Evolutionary conservation across 2,113 vertebrate species (phyloP).

Genomic region (Leuciscus idus): DNA sequence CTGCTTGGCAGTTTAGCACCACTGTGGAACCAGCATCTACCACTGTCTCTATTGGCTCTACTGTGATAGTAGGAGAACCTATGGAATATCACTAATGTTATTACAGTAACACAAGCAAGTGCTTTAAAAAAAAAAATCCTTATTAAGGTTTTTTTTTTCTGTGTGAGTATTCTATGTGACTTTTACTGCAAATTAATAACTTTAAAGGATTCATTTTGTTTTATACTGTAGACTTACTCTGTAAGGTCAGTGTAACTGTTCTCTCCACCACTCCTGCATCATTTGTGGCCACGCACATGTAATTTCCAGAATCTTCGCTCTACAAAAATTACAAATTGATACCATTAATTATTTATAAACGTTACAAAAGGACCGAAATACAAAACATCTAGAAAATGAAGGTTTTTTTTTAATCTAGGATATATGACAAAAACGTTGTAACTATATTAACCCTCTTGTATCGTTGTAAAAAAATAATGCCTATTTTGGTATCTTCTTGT

Average conservation of each 20-base stretch:
- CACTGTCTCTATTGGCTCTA: slow-evolving; percentile 82
- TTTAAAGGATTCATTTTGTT: neutral
- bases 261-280: slow-evolving; percentile 89
- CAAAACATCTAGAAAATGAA: neutral
- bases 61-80: slow-evolving; percentile 86
- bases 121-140: neutral
- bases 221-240: slow-evolving; percentile 77
- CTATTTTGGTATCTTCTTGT: neutral
- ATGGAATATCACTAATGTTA: neutral
- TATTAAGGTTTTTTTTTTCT: neutral
- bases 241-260: slow-evolving; percentile 85
- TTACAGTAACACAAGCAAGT: neutral
- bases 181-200: neutral
- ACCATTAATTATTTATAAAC: neutral
- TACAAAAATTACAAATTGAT: slow-evolving; percentile 59
- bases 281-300: slow-evolving; percentile 93
- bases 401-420: neutral
- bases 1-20: slow-evolving; percentile 86
- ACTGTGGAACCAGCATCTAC: slow-evolving; percentile 82
- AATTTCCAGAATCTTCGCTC: slow-evolving; percentile 94
- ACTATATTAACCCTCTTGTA: neutral
- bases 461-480: neutral
- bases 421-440: neutral
- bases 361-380: neutral
- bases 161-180: neutral